Conservation (phyloP, 2,797 vertebrate genomes). For the Nyctibius grandis region DNA sequence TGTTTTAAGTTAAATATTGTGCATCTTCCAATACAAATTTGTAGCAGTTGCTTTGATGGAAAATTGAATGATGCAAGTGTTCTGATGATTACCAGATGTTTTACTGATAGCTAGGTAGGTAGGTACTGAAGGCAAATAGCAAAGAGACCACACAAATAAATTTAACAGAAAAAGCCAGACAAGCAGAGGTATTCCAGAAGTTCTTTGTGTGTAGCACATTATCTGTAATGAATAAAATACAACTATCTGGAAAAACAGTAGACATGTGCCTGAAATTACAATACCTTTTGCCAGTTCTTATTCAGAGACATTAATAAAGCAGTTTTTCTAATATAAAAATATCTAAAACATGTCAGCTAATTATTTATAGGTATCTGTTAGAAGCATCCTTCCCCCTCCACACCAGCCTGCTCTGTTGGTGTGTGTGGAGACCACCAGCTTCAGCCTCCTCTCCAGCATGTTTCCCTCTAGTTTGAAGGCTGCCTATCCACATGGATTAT, state of each 20-base stretch:
- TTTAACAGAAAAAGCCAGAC: background rate
- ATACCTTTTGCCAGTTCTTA: background rate
- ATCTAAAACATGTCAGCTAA: background rate
- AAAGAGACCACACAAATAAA: background rate
- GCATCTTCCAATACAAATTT: conserved; percentile 7
- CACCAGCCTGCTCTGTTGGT: background rate
- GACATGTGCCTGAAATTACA: background rate
- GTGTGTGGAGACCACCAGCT: background rate
- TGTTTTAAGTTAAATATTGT: conserved; percentile 14
- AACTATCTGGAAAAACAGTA: background rate
- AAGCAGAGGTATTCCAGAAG: background rate
- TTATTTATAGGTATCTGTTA: background rate
- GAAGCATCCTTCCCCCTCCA: background rate
- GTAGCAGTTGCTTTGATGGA: conserved; percentile 18
- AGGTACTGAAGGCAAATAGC: background rate
- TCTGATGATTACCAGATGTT: conserved; percentile 41
- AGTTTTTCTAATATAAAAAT: background rate
- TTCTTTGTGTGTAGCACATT: background rate
- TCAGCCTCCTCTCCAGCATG: background rate
- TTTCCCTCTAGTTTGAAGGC: background rate
- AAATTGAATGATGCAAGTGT: conserved; percentile 13
- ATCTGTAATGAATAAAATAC: background rate
- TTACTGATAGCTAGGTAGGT: conserved; percentile 6
- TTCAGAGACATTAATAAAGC: background rate
- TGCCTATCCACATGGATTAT: background rate